Conservation (phyloP, 2,113 vertebrate genomes). For the Phalacrocorax carbo region DNA sequence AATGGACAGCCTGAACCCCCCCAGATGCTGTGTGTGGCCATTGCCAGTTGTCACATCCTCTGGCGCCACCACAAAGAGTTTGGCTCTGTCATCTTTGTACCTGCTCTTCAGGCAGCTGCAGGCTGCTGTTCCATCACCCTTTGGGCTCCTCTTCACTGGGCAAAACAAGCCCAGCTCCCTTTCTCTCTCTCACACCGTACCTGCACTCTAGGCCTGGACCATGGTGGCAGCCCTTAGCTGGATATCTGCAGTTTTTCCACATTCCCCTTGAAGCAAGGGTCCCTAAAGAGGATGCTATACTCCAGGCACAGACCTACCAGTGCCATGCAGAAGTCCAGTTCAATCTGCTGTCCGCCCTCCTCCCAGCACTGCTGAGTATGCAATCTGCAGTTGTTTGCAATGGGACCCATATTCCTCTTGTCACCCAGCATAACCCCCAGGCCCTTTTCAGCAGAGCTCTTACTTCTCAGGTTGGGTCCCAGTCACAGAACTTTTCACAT, state of each 20-base stretch:
- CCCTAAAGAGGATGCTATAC: too few relatives aligned
- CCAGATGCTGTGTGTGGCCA: rapidly evolving
- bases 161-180: not conserved
- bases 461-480: not conserved
- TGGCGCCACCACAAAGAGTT: not conserved
- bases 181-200: rapidly evolving
- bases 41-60: not conserved
- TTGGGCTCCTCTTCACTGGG: not conserved
- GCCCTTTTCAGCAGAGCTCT: not conserved
- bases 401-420: not conserved
- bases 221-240: not conserved
- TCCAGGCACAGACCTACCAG: not conserved
- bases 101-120: not conserved
- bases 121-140: not conserved
- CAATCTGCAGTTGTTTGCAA: not conserved
- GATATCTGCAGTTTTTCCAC: not conserved
- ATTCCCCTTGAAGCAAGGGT: not conserved
- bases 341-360: not conserved
- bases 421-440: not conserved
- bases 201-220: not conserved
- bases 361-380: not conserved
- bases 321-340: not conserved
- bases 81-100: not conserved
- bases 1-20: not conserved
- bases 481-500: not conserved